phyloP scores from a whole-genome alignment of 2,888 invertebrate genomes.

The Trichopria drosophilae region DNA sequence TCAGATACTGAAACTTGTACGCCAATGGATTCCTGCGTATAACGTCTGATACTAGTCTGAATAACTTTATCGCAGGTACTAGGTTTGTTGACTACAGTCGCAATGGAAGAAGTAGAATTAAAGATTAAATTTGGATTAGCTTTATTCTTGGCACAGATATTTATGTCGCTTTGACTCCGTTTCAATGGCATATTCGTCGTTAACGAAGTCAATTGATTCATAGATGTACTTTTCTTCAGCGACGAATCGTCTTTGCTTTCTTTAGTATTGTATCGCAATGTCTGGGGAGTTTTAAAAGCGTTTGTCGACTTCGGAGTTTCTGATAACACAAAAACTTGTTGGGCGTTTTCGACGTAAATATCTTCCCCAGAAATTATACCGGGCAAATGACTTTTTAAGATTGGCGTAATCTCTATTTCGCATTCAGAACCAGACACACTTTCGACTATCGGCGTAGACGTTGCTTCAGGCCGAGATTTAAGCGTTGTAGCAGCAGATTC shows the following conservation, averaged over 20 bases:
- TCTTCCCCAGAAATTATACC: constrained; percentile 41
- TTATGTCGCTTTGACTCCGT: constrained; percentile 54
- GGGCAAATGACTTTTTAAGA: constrained; percentile 48
- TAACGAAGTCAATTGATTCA: constrained; percentile 47
- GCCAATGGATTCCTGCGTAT: constrained; percentile 50
- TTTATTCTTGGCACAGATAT: constrained; percentile 46
- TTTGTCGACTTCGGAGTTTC: constrained; percentile 36
- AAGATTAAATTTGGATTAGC: constrained; percentile 45
- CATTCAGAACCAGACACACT: constrained; percentile 48
- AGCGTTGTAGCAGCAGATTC: constrained; percentile 35
- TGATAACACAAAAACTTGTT: constrained; percentile 15
- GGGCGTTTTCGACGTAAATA: constrained; percentile 34
- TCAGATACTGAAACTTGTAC: constrained; percentile 51
- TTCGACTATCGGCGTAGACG: constrained; percentile 48
- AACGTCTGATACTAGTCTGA: constrained; percentile 47
- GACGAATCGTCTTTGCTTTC: constrained; percentile 23
- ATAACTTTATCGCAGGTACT: constrained; percentile 52
- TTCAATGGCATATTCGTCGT: constrained; percentile 40
- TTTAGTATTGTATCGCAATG: constrained; percentile 15
- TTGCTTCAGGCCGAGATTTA: constrained; percentile 47
- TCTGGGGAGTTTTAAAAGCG: constrained; percentile 35
- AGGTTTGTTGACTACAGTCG: constrained; percentile 55
- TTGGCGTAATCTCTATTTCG: constrained; percentile 54
- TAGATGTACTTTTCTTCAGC: constrained; percentile 53
- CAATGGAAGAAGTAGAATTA: constrained; percentile 55